Evolutionary conservation across 92 coral and sea anemone species (phyloP).

Genomic region (Parazoanthus darwini): DNA sequence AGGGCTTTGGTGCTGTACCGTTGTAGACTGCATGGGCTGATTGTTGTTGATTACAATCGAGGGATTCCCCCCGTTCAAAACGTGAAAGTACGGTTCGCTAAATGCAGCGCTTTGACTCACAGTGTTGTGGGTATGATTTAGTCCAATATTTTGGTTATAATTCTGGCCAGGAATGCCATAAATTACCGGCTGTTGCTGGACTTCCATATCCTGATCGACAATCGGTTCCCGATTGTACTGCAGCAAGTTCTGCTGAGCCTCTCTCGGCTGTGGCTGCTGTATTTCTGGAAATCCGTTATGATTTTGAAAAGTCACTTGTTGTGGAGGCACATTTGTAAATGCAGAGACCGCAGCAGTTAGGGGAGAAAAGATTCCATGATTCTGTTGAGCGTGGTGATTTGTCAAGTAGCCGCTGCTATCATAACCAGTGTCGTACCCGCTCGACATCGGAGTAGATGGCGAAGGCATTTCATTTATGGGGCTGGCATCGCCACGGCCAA

Average conservation of each 20-base stretch:
- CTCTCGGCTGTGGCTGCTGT: conserved; percentile 48
- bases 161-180: conserved; percentile 43
- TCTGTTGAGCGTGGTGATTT: conserved; percentile 55
- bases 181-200: conserved; percentile 46
- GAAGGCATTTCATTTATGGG: conserved; percentile 50
- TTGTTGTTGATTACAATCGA: conserved; percentile 37
- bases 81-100: conserved; percentile 28
- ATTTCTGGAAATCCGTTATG: conserved; percentile 58
- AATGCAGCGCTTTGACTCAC: conserved; percentile 11
- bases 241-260: conserved; percentile 30
- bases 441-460: conserved; percentile 48
- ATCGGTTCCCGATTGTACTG: conserved; percentile 26
- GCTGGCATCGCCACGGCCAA: conserved; percentile 55
- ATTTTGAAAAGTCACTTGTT: conserved; percentile 40
- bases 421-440: conserved; percentile 77
- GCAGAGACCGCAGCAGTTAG: conserved; percentile 43
- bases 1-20: conserved; percentile 19
- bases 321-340: conserved; percentile 53
- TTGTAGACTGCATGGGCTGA: conserved; percentile 27
- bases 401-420: conserved; percentile 74
- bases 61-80: conserved; percentile 41
- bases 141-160: conserved; percentile 35
- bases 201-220: conserved; percentile 65
- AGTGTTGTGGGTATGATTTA: conserved; percentile 32
- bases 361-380: conserved; percentile 40